These are phyloP conservation scores for Pheosia gnoma DNA, from an alignment of 2,888 invertebrate genomes.

Conservation along the genomic window DNA sequence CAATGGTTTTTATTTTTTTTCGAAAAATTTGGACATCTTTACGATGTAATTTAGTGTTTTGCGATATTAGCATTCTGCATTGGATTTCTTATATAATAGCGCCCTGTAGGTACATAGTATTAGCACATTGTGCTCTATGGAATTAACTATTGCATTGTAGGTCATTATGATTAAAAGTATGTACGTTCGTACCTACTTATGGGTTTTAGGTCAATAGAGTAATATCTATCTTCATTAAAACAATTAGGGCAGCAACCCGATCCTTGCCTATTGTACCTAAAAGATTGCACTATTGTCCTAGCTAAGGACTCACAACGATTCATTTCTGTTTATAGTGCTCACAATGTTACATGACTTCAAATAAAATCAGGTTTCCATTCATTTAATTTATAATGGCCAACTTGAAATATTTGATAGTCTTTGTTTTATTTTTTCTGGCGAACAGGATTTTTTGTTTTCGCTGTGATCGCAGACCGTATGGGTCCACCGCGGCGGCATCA, in stretches of 20 bases:
- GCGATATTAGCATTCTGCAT: too few species aligned
- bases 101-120: too few species aligned
- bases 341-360: conserved; percentile 2
- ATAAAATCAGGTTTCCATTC: not conserved
- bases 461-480: conserved; percentile 72
- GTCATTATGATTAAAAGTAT: not conserved
- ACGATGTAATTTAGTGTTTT: too few species aligned
- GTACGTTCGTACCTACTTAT: not conserved
- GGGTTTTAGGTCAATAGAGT: not conserved
- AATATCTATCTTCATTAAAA: conserved; percentile 28
- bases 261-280: conserved; percentile 11
- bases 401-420: conserved; percentile 7
- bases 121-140: too few species aligned
- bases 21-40: too few species aligned
- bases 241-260: conserved; percentile 34
- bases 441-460: conserved; percentile 47
- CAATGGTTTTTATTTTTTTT: too few species aligned
- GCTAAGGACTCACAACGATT: not conserved
- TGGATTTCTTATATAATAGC: too few species aligned
- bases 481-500: conserved; percentile 60
- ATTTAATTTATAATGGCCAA: conserved; percentile 11
- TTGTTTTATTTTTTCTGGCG: conserved; percentile 10
- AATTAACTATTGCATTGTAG: too few species aligned
- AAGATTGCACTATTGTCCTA: not conserved
- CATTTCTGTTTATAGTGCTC: not conserved